Evolutionary conservation across 2,113 vertebrate species (phyloP).

Genomic region (Thinocorus orbignyianus): DNA sequence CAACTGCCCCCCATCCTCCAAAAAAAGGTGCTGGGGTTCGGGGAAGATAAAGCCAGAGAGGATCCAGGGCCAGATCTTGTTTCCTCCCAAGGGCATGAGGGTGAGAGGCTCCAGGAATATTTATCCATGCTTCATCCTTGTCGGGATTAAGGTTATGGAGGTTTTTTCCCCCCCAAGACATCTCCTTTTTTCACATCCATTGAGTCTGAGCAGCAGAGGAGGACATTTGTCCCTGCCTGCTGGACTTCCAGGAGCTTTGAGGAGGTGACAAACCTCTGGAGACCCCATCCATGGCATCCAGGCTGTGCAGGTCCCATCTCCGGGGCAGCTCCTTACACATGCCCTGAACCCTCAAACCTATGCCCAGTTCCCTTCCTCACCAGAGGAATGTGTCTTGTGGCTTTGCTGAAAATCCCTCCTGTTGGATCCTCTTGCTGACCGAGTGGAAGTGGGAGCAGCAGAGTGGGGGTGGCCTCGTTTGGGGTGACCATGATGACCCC

Average conservation of each 20-base stretch:
- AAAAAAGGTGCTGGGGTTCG: too few species aligned
- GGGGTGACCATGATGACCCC: neutral
- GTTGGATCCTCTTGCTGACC: neutral
- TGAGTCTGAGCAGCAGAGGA: neutral
- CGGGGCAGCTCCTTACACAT: neutral
- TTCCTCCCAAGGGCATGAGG: neutral
- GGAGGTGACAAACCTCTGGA: neutral
- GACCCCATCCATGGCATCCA: neutral
- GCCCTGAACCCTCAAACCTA: neutral
- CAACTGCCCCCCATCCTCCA: neutral
- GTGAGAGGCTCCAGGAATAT: too few species aligned
- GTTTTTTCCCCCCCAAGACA: neutral
- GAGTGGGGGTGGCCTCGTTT: too few species aligned
- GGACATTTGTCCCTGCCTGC: neutral
- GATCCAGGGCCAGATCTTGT: neutral
- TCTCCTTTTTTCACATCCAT: neutral
- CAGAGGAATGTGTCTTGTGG: neutral
- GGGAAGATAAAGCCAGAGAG: accelerated
- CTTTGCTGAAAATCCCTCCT: neutral
- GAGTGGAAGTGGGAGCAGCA: neutral
- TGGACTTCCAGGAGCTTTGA: neutral
- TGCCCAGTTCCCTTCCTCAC: neutral
- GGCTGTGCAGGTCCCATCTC: neutral
- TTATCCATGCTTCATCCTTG: neutral
- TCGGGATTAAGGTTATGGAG: neutral